Evolutionary conservation across 2,888 invertebrate genomes (phyloP), one percentile per base, ranked within the genome.

Genomic region (Dolichopus griseipennis): DNA sequence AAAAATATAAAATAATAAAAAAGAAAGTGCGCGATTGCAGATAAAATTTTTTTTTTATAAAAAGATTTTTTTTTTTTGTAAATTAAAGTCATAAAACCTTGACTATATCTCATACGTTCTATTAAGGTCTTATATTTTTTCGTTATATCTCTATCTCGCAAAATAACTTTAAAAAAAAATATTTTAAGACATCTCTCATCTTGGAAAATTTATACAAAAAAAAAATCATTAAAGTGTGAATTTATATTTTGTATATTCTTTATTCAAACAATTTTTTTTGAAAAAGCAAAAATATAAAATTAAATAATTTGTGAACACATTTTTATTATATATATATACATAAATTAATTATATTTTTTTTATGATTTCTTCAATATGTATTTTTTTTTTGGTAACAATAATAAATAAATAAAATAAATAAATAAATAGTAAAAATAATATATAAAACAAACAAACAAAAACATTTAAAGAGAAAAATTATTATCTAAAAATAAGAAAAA

Each of bases 21-120:
- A 52, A 52, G 52, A 52, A 52, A 52, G 52, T 52, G 52, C 52
- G 52, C 52, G 52, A 52, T 52, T 52, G 52, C 52, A 52, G 52
- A 52, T 52, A 52, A 52, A 52, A 27, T 41, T 41, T 52, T 52
- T 52, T 52, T 52, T 52, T 52, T 52, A 52, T 52, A 52, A 52
- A 37, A 52, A 52, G 52, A 52, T 52, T 52, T 52, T 52, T 52
- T 52, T 52, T 52, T 52, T 52, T 52, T 52, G 52, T 52, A 52
- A 52, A 52, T 52, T 52, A 52, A 52, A 52, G 52, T 52, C 52
- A 52, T 52, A 52, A 52, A 52, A 52, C 52, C 52, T 52, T 52
- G 52, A 18, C 52, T 52, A 52, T 52, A 52, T 52, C 52, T 52
- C 52, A 52, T 15, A 52, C 52, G 52, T 52, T 52, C 52, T 52